Evolutionary conservation across 2,113 vertebrate genomes (phyloP).

Genomic region (Chrysemys picta): DNA sequence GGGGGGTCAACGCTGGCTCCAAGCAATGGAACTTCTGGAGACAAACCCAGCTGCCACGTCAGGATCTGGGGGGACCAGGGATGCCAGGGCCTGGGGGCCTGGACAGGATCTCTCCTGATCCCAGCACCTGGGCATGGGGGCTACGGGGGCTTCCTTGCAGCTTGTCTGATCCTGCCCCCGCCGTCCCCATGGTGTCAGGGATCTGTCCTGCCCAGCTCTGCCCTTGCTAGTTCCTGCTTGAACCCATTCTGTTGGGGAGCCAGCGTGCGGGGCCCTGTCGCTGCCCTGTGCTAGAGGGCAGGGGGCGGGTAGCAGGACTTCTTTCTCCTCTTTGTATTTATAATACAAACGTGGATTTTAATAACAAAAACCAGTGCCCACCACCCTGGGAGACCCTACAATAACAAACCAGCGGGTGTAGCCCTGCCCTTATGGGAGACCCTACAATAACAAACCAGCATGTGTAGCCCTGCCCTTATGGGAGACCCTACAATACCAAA

Average conservation of each 20-base stretch:
- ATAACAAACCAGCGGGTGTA: neutral
- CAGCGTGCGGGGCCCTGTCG: neutral
- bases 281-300: too few species aligned
- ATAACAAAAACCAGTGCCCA: neutral
- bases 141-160: too few species aligned
- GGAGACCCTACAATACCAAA: neutral
- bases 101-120: neutral
- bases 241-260: neutral
- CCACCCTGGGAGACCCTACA: neutral
- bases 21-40: neutral
- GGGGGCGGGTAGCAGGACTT: neutral
- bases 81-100: too few species aligned
- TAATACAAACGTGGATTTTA: neutral
- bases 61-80: too few species aligned
- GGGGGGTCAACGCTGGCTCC: neutral
- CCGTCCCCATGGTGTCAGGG: neutral
- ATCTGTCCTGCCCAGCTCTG: neutral
- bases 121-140: neutral
- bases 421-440: neutral
- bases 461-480: too few species aligned
- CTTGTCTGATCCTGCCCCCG: too few species aligned
- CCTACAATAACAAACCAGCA: too few species aligned
- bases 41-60: too few species aligned
- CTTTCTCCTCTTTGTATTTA: neutral
- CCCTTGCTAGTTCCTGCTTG: neutral